Evolutionary conservation across 2,797 vertebrate species (phyloP).

Genomic region (Chelidonichthys spinosus): DNA sequence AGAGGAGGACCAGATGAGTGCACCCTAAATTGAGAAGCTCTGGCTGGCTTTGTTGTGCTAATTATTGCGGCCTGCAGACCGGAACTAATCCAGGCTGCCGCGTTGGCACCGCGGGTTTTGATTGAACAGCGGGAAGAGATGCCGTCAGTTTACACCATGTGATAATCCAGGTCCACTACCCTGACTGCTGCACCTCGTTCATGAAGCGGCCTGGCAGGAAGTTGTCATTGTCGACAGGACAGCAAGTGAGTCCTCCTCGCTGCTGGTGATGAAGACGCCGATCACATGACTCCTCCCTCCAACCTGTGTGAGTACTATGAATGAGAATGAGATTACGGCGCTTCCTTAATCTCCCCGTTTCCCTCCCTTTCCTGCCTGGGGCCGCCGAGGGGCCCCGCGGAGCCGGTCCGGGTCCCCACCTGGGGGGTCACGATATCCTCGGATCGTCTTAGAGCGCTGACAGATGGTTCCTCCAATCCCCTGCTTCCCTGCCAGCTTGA

Average conservation of each 20-base stretch:
- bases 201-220: too few species aligned
- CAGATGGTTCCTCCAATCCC: conserved; percentile 88
- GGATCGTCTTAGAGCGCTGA: conserved; percentile 84
- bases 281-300: too few species aligned
- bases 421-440: conserved; percentile 85
- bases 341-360: conserved; percentile 61
- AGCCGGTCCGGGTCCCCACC: conserved; percentile 76
- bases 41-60: neutral
- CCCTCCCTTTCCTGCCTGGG: conserved; percentile 53
- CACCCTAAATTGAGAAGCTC: neutral
- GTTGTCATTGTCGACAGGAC: too few species aligned
- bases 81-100: neutral
- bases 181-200: too few species aligned
- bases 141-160: too few species aligned
- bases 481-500: conserved; percentile 77
- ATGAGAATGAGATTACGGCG: conserved; percentile 74
- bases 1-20: too few species aligned
- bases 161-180: too few species aligned
- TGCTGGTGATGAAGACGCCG: conserved; percentile 17
- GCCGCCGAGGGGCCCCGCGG: conserved; percentile 20
- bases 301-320: conserved; percentile 54
- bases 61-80: neutral
- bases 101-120: too few species aligned
- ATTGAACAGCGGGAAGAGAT: too few species aligned
- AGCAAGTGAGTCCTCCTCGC: too few species aligned